Base-by-base conservation (phyloP, 2,888 invertebrate genomes). In the Watsonalla binaria region DNA sequence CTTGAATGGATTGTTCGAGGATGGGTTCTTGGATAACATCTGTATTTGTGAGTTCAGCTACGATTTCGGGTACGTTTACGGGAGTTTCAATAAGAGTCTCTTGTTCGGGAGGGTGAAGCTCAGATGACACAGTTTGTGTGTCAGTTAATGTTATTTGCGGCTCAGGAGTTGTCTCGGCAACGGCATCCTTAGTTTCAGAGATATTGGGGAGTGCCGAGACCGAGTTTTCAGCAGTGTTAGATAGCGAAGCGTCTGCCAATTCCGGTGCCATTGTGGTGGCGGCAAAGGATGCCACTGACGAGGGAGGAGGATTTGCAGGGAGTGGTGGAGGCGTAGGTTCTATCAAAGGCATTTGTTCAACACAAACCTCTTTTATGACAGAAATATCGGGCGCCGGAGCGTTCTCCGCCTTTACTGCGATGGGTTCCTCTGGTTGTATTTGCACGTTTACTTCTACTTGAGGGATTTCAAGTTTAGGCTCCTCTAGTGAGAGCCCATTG, bases 221-320 rank as follows among this genome's bases (percentile, higher is more conserved):
- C 74, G 74, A 68, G 65, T 77, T 78, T 72, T 81, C 84, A 72
- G 85, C 74, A 68, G 81, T 80, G 78, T 84, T 86, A 83, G 79
- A 74, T 76, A 83, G 82, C 76, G 85, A 82, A 86, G 87, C 82
- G 65, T 82, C 83, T 69, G 85, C 77, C 76, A 82, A 67, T 74
- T 90, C 90, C 69, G 86, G 92, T 79, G 93, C 93, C 92, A 93
- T 93, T 62, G 93, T 93, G 78, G 92, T 92, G 78, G 93, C 93
- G 82, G 94, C 94, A 85, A 95, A 94, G 72, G 94, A 94, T 82
- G 93, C 94, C 89, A 94, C 94, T 86, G 94, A 94, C 76, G 94
- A 94, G 70, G 95, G 95, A 80, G 95, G 95, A 78, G 94, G 94
- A 79, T 93, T 94, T 79, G 93, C 92, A 68, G 95, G 95, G 78